phyloP scores from a whole-genome alignment of 2,888 invertebrate genomes.

The Hylaea fasciaria region DNA sequence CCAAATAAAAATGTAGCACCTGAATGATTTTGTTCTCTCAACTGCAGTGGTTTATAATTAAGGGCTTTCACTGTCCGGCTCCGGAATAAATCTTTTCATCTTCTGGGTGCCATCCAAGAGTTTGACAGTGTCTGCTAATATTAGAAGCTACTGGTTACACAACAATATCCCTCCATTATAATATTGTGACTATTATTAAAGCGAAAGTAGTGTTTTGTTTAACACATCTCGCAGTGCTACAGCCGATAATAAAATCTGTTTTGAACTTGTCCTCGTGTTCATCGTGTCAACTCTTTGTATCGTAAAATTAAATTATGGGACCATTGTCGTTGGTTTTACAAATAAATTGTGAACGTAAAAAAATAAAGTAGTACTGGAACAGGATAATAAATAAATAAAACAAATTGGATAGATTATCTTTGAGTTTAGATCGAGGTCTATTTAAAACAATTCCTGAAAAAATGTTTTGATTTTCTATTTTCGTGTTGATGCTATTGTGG shows the following conservation, averaged over 20 bases:
- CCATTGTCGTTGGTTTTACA: slow-evolving; percentile 10
- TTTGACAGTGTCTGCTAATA: slow-evolving; percentile 55
- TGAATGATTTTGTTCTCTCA: no score
- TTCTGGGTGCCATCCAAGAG: slow-evolving; percentile 64
- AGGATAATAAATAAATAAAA: no score
- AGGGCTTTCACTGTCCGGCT: slow-evolving; percentile 50
- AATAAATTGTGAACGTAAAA: neutral
- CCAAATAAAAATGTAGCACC: no score
- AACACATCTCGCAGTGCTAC: slow-evolving; percentile 18
- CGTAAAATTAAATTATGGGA: slow-evolving; percentile 8
- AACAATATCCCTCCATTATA: slow-evolving; percentile 31
- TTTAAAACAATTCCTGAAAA: no score
- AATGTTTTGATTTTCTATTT: no score
- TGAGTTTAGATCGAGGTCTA: no score
- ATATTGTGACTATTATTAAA: slow-evolving; percentile 9
- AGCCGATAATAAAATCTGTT: slow-evolving; percentile 22
- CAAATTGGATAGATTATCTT: no score
- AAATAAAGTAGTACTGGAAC: no score
- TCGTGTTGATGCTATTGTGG: no score
- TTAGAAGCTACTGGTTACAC: slow-evolving; percentile 49
- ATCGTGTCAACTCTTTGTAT: slow-evolving; percentile 4
- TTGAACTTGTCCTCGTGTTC: slow-evolving; percentile 13
- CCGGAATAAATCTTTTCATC: slow-evolving; percentile 47
- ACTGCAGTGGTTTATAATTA: slow-evolving; percentile 22
- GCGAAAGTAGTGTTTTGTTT: slow-evolving; percentile 18